A percentile compares a stretch with the other conserved stretches of the same genome.
Conservation (phyloP, 2,888 invertebrate species). For the Boloria euphrosyne region DNA sequence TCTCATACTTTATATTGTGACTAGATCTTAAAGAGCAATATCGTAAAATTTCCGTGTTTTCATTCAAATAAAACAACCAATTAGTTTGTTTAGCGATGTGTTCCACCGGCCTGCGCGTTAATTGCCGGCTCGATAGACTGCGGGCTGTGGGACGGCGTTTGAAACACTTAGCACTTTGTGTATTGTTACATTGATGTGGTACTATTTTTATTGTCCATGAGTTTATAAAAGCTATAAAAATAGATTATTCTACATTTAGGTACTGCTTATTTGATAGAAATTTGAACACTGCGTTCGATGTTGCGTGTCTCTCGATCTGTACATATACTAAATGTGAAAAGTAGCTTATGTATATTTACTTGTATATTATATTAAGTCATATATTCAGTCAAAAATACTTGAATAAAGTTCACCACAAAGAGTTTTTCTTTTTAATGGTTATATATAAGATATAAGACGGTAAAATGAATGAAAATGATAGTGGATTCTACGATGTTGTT, state of each 20-base stretch:
- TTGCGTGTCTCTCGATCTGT: too few relatives aligned
- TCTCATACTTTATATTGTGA: background rate
- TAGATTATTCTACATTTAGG: background rate
- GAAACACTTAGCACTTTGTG: conserved; percentile 62
- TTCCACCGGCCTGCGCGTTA: conserved; percentile 61
- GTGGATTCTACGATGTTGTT: background rate
- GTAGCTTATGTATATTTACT: too few relatives aligned
- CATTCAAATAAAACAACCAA: conserved; percentile 52
- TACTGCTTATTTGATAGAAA: too few relatives aligned
- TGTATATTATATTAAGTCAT: too few relatives aligned
- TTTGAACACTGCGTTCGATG: too few relatives aligned
- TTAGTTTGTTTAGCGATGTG: conserved; percentile 72
- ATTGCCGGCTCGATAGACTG: conserved; percentile 53
- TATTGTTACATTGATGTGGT: conserved; percentile 20
- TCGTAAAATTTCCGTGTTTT: conserved; percentile 34
- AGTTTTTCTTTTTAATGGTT: too few relatives aligned
- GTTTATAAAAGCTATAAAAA: background rate
- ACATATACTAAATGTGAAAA: too few relatives aligned
- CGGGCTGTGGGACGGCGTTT: conserved; percentile 57
- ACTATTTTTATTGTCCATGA: background rate
- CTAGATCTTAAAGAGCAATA: conserved; percentile 18
- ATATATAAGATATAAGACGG: too few relatives aligned
- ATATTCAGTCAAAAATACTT: too few relatives aligned
- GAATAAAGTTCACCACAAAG: too few relatives aligned
- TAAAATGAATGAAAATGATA: too few relatives aligned